phyloP scores from a whole-genome alignment of 2,888 invertebrate genomes.

The Cacoxenus indagator region DNA sequence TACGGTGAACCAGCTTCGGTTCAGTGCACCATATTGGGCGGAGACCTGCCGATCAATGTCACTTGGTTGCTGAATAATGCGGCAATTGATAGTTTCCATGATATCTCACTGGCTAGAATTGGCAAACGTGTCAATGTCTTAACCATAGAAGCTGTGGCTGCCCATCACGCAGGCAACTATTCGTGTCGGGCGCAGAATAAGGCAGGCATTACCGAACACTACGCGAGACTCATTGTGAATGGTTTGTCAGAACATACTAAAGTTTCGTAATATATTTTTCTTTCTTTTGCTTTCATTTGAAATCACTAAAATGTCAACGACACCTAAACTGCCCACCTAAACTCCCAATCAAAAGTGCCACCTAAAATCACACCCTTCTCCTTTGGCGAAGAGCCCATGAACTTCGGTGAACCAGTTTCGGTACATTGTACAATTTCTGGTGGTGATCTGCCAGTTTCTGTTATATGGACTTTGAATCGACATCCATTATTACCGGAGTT shows the following conservation, averaged over 20 bases:
- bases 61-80: constrained; percentile 74
- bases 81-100: constrained; percentile 68
- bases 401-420: constrained; percentile 77
- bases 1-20: constrained; percentile 75
- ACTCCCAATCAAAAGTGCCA: constrained; percentile 47
- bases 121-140: constrained; percentile 78
- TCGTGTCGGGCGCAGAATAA: constrained; percentile 79
- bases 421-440: constrained; percentile 78
- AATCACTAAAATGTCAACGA: neutral
- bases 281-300: constrained; percentile 11
- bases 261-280: neutral
- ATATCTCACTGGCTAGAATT: constrained; percentile 74
- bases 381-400: constrained; percentile 81
- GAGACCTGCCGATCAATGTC: constrained; percentile 78
- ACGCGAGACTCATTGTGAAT: constrained; percentile 76
- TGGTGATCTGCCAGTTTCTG: constrained; percentile 84
- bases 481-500: constrained; percentile 68
- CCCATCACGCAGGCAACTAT: constrained; percentile 77
- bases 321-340: neutral
- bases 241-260: constrained; percentile 64
- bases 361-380: constrained; percentile 79
- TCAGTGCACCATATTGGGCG: constrained; percentile 75
- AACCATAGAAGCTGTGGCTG: constrained; percentile 74
- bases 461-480: constrained; percentile 81
- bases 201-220: constrained; percentile 74